Conservation (phyloP, 2,113 vertebrate genomes). For the Lepus americanus region DNA sequence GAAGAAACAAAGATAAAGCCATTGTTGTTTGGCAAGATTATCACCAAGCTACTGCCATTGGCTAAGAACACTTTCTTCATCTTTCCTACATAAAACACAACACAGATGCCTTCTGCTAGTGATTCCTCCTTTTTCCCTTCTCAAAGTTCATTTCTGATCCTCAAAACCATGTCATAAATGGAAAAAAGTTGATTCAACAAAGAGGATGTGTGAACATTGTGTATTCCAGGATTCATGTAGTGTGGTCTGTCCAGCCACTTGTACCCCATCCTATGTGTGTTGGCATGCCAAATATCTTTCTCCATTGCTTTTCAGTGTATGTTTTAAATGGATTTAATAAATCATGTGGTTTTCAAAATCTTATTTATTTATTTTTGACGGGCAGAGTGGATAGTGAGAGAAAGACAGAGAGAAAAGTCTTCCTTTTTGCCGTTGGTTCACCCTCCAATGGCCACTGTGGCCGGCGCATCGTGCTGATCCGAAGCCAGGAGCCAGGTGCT, state of each 20-base stretch:
- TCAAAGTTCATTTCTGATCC: not conserved
- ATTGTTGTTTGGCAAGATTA: not conserved
- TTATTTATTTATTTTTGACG: not conserved
- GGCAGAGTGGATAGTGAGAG: too few relatives aligned
- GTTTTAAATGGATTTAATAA: not conserved
- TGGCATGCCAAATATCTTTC: not conserved
- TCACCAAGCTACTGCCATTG: not conserved
- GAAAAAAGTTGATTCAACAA: not conserved
- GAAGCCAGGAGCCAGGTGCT: too few relatives aligned
- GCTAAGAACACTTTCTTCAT: not conserved
- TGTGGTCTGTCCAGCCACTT: not conserved
- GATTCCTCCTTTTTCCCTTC: not conserved
- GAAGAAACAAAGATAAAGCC: slow-evolving; percentile 17
- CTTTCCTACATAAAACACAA: not conserved
- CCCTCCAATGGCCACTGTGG: too few relatives aligned
- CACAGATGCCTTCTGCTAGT: not conserved
- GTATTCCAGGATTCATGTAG: not conserved
- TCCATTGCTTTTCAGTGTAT: not conserved
- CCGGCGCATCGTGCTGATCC: too few relatives aligned
- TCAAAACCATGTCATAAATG: not conserved
- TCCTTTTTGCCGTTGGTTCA: too few relatives aligned
- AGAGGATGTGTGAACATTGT: not conserved
- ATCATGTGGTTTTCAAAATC: not conserved
- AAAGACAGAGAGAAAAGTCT: too few relatives aligned
- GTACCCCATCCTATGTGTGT: not conserved